A percentile compares a stretch with the other conserved stretches of the same genome.
Conservation (phyloP, 2,888 invertebrate species). For the Chouioia cunea region DNA sequence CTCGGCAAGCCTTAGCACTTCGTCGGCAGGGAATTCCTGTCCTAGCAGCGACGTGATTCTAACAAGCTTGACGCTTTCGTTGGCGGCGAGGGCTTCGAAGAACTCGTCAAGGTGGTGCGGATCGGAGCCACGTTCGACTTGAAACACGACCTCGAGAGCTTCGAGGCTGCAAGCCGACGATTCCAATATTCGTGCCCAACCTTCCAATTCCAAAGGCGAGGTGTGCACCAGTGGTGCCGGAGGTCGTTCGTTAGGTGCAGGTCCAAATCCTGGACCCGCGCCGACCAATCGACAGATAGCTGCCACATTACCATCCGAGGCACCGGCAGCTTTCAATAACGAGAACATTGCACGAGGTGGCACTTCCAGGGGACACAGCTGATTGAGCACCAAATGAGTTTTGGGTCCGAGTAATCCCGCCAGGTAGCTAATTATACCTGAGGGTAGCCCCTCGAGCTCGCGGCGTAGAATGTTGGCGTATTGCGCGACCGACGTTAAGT, state of each 20-base stretch:
- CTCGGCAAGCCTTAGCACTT: conserved; percentile 69
- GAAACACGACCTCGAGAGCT: conserved; percentile 70
- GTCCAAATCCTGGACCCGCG: conserved; percentile 67
- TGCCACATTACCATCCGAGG: conserved; percentile 70
- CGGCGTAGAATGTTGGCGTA: conserved; percentile 70
- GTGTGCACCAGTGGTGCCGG: conserved; percentile 67
- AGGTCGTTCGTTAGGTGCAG: conserved; percentile 64
- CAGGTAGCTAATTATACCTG: conserved; percentile 69
- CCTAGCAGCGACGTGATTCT: conserved; percentile 71
- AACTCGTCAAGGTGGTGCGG: conserved; percentile 69
- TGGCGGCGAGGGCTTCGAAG: conserved; percentile 69
- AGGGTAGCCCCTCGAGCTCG: conserved; percentile 71
- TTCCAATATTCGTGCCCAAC: conserved; percentile 70
- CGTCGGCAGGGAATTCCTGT: conserved; percentile 71
- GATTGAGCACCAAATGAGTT: conserved; percentile 70
- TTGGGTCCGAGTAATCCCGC: conserved; percentile 70
- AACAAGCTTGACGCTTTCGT: conserved; percentile 71
- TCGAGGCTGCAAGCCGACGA: conserved; percentile 69
- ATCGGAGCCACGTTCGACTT: conserved; percentile 68
- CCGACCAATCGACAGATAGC: conserved; percentile 71
- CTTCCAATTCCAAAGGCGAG: conserved; percentile 69
- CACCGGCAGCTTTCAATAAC: conserved; percentile 71
- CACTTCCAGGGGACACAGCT: conserved; percentile 71
- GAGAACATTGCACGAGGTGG: conserved; percentile 71
- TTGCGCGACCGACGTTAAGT: conserved; percentile 71